These are phyloP conservation scores for Rotaria sp. DNA, from an alignment of 2,888 invertebrate genomes.

Conservation along the genomic window DNA sequence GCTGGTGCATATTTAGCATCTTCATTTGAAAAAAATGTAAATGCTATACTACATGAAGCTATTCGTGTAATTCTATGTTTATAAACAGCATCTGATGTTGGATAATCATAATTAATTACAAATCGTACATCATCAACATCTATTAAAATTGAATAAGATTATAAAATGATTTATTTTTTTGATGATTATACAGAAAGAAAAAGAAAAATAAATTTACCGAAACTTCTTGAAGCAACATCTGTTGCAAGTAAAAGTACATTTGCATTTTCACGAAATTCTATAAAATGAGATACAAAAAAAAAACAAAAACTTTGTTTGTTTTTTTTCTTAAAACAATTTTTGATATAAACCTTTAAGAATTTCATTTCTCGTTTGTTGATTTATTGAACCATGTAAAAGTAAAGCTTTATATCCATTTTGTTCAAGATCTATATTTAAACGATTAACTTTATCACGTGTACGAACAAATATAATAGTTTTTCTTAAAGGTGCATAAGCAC, in stretches of 20 bases:
- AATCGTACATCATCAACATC: conserved; percentile 94
- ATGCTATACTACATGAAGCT: conserved; percentile 85
- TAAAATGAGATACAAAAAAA: no score
- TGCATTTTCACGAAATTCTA: neutral
- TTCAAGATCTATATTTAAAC: conserved; percentile 72
- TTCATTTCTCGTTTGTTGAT: conserved; percentile 85
- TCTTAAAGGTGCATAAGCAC: conserved; percentile 56
- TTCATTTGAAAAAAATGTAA: conserved; percentile 86
- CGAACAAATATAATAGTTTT: conserved; percentile 94
- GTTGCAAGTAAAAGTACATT: conserved; percentile 14
- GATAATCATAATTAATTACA: conserved; percentile 94
- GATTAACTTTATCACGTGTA: conserved; percentile 90
- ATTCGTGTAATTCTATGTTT: conserved; percentile 93
- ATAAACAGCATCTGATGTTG: conserved; percentile 95
- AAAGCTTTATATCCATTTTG: conserved; percentile 59
- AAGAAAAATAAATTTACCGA: neutral
- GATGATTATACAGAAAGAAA: neutral
- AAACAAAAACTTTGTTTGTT: no score
- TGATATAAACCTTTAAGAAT: conserved; percentile 60
- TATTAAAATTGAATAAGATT: conserved; percentile 56
- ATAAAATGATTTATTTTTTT: neutral
- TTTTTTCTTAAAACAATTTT: no score
- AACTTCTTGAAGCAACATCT: conserved; percentile 11
- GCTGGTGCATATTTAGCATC: conserved; percentile 86
- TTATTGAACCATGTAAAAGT: conserved; percentile 87